Evolutionary conservation across 1,140 invertebrate genomes (phyloP).

Genomic region (Sitophilus oryzae): DNA sequence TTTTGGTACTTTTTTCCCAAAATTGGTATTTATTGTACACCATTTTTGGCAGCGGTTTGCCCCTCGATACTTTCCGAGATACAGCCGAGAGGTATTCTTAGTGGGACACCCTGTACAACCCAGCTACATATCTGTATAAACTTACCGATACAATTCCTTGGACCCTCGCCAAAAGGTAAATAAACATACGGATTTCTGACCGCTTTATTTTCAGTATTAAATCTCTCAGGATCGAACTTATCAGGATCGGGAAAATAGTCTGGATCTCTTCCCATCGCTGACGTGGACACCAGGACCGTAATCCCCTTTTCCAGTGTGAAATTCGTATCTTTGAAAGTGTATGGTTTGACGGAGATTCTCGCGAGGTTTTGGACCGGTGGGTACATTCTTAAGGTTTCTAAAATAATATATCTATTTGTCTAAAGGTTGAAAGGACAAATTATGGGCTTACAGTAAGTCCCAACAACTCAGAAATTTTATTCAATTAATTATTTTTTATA

Average conservation of each 20-base stretch:
- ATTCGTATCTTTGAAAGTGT: slow-evolving; percentile 42
- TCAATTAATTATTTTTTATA: too few relatives aligned
- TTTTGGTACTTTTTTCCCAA: too few relatives aligned
- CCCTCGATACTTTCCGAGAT: too few relatives aligned
- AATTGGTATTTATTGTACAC: too few relatives aligned
- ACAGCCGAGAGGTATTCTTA: too few relatives aligned
- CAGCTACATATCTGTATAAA: too few relatives aligned
- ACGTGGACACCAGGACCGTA: slow-evolving; percentile 43
- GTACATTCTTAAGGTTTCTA: slow-evolving; percentile 55
- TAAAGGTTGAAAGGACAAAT: not conserved
- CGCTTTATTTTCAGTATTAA: slow-evolving; percentile 38
- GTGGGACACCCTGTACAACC: too few relatives aligned
- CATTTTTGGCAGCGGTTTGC: too few relatives aligned
- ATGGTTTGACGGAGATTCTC: slow-evolving; percentile 44
- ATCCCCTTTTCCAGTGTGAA: slow-evolving; percentile 43
- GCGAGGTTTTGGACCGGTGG: slow-evolving; percentile 54
- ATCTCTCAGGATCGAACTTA: slow-evolving; percentile 47
- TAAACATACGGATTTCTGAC: slow-evolving; percentile 40
- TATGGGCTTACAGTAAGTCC: not conserved
- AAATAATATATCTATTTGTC: slow-evolving; percentile 8
- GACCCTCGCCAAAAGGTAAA: slow-evolving; percentile 51
- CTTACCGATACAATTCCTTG: slow-evolving; percentile 50
- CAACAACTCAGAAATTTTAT: too few relatives aligned
- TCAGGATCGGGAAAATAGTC: slow-evolving; percentile 52
- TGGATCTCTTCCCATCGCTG: slow-evolving; percentile 41